These are phyloP conservation scores for Chaenodraco wilsoni DNA, from an alignment of 2,797 vertebrate genomes.

Conservation along the genomic window DNA sequence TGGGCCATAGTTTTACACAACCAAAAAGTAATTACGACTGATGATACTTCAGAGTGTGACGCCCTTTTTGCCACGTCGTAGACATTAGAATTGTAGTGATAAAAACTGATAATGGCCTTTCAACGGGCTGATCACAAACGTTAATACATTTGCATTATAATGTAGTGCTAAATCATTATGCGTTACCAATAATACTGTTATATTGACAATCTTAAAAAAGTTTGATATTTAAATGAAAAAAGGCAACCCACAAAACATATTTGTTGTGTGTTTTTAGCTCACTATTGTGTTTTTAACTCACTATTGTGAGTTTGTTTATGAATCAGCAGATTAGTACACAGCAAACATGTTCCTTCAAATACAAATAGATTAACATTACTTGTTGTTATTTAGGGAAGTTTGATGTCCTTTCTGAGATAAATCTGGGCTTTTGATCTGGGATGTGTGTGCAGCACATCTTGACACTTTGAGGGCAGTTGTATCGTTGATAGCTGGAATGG, in stretches of 20 bases:
- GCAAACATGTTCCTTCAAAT: constrained; percentile 14
- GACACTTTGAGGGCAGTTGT: constrained; percentile 78
- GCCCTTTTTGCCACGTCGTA: background rate
- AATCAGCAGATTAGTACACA: constrained; percentile 28
- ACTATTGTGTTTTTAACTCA: background rate
- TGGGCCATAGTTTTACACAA: background rate
- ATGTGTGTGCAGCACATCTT: constrained; percentile 46
- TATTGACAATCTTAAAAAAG: background rate
- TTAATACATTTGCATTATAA: too few species aligned
- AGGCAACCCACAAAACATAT: background rate
- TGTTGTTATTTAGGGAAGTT: constrained; percentile 41
- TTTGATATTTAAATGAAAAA: constrained; percentile 1
- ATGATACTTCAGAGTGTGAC: background rate
- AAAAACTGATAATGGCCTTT: too few species aligned
- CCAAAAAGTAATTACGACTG: background rate
- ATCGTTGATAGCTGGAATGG: constrained; percentile 68
- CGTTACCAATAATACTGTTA: background rate
- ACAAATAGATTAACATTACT: constrained; percentile 43
- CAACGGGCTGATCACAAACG: too few species aligned
- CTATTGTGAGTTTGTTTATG: background rate
- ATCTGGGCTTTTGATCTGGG: constrained; percentile 58
- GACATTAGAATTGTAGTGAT: too few species aligned
- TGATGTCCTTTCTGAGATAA: constrained; percentile 58
- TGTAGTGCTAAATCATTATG: background rate
- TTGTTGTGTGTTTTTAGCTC: background rate